phyloP scores from a whole-genome alignment of 2,113 vertebrate species.

The Ceyx melanurus region DNA sequence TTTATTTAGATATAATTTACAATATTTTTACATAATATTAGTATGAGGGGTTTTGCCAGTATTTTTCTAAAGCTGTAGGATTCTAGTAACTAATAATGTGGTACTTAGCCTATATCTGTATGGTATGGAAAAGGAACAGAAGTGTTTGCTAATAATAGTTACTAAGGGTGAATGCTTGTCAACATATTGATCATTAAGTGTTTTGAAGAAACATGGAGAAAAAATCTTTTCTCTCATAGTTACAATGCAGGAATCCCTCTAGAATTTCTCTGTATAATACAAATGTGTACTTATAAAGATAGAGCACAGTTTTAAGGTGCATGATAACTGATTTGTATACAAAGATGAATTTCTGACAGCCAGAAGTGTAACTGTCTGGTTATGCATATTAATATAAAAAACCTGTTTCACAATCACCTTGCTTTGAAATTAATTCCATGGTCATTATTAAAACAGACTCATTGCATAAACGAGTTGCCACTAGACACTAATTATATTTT shows the following conservation, averaged over 20 bases:
- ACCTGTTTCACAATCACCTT: neutral
- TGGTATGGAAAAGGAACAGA: neutral
- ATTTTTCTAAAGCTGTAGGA: neutral
- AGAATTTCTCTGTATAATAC: neutral
- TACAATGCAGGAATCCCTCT: neutral
- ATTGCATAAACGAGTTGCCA: neutral
- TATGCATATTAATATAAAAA: neutral
- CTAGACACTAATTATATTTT: neutral
- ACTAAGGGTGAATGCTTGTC: neutral
- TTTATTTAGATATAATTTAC: too few relatives aligned
- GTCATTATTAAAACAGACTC: neutral
- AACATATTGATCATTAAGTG: neutral
- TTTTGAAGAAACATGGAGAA: neutral
- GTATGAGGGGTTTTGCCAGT: neutral
- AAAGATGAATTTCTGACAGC: neutral
- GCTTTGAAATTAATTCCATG: neutral
- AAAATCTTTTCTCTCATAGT: neutral
- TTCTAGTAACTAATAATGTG: neutral
- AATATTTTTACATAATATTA: too few relatives aligned
- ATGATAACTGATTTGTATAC: neutral
- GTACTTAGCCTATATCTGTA: neutral
- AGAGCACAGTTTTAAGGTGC: neutral
- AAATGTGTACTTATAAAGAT: neutral
- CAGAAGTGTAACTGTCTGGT: neutral
- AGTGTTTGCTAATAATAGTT: neutral